phyloP scores from a whole-genome alignment of 92 coral and sea anemone genomes.

The Parazoanthus atlanticus region DNA sequence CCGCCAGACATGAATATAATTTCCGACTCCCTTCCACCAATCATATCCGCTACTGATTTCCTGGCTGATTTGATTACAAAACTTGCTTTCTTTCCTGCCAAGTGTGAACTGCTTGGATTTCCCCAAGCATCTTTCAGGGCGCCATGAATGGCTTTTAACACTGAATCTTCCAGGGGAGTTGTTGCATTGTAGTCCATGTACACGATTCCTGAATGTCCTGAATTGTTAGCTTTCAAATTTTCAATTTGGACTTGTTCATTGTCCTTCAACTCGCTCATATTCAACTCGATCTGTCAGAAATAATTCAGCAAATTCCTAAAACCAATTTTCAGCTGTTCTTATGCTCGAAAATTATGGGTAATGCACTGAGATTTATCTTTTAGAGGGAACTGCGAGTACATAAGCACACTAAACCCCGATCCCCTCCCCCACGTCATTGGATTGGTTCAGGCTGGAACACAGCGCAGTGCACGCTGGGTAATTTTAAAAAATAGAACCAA shows the following conservation, averaged over 20 bases:
- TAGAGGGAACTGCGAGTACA: no score
- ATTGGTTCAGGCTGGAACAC: background rate
- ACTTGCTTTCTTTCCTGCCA: conserved; percentile 84
- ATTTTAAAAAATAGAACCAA: conserved; percentile 32
- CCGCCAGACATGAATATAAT: conserved; percentile 95
- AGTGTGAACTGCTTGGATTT: conserved; percentile 96
- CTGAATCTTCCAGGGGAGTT: conserved; percentile 87
- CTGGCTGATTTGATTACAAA: conserved; percentile 79
- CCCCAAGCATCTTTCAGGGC: conserved; percentile 98
- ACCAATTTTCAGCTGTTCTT: background rate
- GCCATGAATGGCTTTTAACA: conserved; percentile 81
- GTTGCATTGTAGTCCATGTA: conserved; percentile 98
- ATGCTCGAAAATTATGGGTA: background rate
- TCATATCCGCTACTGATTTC: conserved; percentile 74
- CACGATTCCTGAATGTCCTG: conserved; percentile 31
- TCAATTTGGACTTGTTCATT: background rate
- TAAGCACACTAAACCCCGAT: background rate
- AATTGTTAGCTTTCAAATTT: background rate
- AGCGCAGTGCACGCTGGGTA: conserved; percentile 17
- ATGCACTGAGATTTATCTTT: background rate
- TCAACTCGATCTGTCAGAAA: no score
- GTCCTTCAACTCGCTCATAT: conserved; percentile 5
- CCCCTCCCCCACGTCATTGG: conserved; percentile 35
- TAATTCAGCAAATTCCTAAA: background rate
- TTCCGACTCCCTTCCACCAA: conserved; percentile 74